phyloP scores from a whole-genome alignment of 2,888 invertebrate species.

The Campopleginae sp. region DNA sequence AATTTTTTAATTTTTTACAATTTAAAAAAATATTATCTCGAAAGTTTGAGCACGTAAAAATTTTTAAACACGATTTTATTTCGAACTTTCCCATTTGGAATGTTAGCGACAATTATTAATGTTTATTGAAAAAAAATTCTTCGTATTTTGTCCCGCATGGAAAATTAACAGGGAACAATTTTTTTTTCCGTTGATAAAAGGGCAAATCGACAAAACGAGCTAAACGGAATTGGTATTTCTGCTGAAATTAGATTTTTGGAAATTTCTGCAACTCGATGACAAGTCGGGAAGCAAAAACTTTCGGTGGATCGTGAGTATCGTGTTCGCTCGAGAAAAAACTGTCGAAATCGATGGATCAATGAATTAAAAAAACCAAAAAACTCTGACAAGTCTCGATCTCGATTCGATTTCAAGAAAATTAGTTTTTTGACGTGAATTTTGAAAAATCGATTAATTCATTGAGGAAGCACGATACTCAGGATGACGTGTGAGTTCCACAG shows the following conservation, averaged over 20 bases:
- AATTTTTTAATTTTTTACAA: not conserved
- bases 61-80: not conserved
- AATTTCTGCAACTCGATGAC: constrained; percentile 16
- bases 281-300: constrained; percentile 24
- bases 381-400: not conserved
- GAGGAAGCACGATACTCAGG: constrained; percentile 43
- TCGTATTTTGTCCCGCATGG: not conserved
- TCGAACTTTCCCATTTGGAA: no score
- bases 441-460: not conserved
- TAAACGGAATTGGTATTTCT: constrained; percentile 46
- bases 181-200: not conserved
- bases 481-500: not conserved
- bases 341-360: not conserved
- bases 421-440: not conserved
- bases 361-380: not conserved
- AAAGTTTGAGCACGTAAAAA: not conserved
- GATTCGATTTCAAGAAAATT: not conserved
- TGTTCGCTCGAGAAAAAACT: not conserved
- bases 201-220: constrained; percentile 13
- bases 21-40: not conserved
- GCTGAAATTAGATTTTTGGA: constrained; percentile 28
- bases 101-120: not conserved
- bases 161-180: no score
- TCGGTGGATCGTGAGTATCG: constrained; percentile 48
- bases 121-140: not conserved